These are phyloP conservation scores for Muntiacus muntjak DNA, from an alignment of 2,113 vertebrate genomes.

Conservation along the genomic window DNA sequence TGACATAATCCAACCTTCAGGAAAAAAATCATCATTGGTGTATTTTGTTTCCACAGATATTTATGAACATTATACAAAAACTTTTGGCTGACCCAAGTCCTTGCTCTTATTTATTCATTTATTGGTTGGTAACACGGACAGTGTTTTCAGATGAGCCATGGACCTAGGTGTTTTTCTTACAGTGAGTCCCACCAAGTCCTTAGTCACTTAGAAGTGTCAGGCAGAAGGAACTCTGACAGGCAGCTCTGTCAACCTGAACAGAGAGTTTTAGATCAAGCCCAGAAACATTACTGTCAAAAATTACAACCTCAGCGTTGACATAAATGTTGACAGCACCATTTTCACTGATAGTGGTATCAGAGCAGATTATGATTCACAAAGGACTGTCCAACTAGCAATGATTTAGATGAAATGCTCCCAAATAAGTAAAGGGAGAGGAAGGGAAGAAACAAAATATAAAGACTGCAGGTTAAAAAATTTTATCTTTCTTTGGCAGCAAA, in stretches of 20 bases:
- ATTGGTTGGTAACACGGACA: conserved; percentile 6
- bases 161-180: background rate
- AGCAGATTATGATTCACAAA: conserved; percentile 81
- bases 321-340: conserved; percentile 82
- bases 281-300: conserved; percentile 81
- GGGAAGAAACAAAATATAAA: background rate
- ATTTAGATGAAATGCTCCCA: conserved; percentile 78
- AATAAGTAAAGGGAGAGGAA: conserved; percentile 70
- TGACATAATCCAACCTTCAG: conserved; percentile 38
- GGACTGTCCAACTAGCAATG: conserved; percentile 74
- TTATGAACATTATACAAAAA: conserved; percentile 40
- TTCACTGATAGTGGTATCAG: conserved; percentile 79
- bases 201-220: conserved; percentile 9
- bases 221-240: conserved; percentile 30
- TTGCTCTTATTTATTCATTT: conserved; percentile 28
- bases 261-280: conserved; percentile 75
- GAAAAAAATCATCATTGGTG: conserved; percentile 17
- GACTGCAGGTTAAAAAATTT: conserved; percentile 38
- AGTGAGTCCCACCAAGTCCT: background rate
- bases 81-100: background rate
- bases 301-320: conserved; percentile 79
- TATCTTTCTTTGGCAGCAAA: conserved; percentile 38
- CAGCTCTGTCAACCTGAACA: conserved; percentile 59
- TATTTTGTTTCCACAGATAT: conserved; percentile 52
- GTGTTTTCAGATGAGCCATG: conserved; percentile 51